These are phyloP conservation scores for Meriones unguiculatus DNA, from an alignment of 2,113 vertebrate genomes.

Conservation along the genomic window DNA sequence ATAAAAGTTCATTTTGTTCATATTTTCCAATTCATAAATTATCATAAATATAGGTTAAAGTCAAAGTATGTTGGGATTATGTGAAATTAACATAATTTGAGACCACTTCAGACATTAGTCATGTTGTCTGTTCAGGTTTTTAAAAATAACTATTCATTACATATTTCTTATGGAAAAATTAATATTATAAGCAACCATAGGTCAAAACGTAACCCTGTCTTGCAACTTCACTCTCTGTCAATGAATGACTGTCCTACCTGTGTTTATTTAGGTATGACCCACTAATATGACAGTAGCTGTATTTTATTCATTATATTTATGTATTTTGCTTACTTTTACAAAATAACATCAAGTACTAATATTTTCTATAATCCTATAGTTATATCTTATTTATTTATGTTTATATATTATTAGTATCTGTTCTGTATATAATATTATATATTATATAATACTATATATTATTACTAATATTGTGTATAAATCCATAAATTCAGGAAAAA, in stretches of 20 bases:
- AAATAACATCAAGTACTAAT: not conserved
- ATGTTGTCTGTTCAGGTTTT: not conserved
- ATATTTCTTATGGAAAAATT: not conserved
- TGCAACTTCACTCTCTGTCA: not conserved
- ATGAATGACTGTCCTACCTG: no score
- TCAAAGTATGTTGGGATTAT: not conserved
- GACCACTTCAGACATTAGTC: not conserved
- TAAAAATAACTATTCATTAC: not conserved
- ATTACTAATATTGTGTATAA: not conserved
- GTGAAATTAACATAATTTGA: not conserved
- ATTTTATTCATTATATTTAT: not conserved
- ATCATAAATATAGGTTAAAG: slow-evolving; percentile 7
- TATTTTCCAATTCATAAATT: not conserved
- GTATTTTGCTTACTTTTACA: not conserved
- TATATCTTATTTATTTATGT: not conserved
- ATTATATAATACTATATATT: no score
- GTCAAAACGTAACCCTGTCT: not conserved
- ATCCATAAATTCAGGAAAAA: not conserved
- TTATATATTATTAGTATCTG: not conserved
- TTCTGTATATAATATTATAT: not conserved
- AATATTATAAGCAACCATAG: not conserved
- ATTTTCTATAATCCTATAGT: not conserved
- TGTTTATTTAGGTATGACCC: not conserved
- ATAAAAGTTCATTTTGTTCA: slow-evolving; percentile 19
- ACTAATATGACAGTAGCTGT: not conserved